These are phyloP conservation scores for Gobiocypris rarus DNA, from an alignment of 2,113 vertebrate species.

Conservation along the genomic window DNA sequence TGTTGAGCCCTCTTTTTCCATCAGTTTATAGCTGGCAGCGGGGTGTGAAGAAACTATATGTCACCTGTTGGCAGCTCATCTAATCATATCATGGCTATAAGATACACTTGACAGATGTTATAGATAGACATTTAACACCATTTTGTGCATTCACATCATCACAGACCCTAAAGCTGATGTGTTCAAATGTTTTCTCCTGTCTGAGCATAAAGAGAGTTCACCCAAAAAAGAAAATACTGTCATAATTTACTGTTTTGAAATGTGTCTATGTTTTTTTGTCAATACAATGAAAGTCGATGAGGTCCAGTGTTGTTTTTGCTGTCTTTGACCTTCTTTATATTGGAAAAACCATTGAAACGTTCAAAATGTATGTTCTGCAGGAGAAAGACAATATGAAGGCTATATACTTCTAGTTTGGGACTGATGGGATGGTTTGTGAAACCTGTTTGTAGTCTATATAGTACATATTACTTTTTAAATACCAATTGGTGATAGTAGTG, in stretches of 20 bases:
- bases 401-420: no score
- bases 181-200: neutral
- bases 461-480: neutral
- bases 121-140: constrained; percentile 12
- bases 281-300: neutral
- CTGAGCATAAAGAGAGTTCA: neutral
- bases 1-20: constrained; percentile 3
- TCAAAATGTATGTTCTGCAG: neutral
- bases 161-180: neutral
- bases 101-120: constrained; percentile 22
- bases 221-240: neutral
- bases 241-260: neutral
- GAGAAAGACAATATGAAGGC: neutral
- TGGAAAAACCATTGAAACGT: neutral
- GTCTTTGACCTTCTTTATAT: neutral
- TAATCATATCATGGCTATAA: neutral
- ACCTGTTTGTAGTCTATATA: neutral
- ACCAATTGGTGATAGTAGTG: neutral
- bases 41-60: constrained; percentile 2
- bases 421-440: neutral
- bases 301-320: neutral
- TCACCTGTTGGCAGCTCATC: constrained; percentile 13
- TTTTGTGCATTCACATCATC: neutral
- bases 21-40: neutral
- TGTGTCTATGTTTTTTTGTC: neutral